Conservation (phyloP, 1,140 invertebrate genomes). For the Bombyx mori region DNA sequence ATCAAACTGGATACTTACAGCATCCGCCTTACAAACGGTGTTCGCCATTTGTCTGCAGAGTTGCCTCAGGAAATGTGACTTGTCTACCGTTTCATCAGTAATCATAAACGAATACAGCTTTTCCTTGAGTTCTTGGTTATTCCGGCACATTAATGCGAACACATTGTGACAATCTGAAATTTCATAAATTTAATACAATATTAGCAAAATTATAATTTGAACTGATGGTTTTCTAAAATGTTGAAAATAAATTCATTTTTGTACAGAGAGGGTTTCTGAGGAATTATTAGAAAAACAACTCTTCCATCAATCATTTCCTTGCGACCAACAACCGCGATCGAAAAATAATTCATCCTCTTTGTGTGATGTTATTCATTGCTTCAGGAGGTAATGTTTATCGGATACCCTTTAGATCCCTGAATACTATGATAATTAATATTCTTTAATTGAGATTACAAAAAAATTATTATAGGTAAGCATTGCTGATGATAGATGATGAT, state of each 20-base stretch:
- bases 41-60: slow-evolving; percentile 92
- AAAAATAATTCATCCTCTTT: too few relatives aligned
- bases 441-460: too few relatives aligned
- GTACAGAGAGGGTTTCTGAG: too few relatives aligned
- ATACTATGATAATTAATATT: too few relatives aligned
- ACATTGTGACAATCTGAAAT: slow-evolving; percentile 86
- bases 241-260: not conserved
- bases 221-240: not conserved
- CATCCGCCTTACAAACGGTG: slow-evolving; percentile 86
- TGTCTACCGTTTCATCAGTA: slow-evolving; percentile 84
- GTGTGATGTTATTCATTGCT: too few relatives aligned
- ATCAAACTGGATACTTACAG: slow-evolving; percentile 71
- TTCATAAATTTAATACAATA: not conserved
- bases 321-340: too few relatives aligned
- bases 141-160: slow-evolving; percentile 89
- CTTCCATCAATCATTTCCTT: too few relatives aligned
- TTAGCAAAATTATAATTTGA: not conserved
- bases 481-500: too few relatives aligned
- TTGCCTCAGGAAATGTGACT: slow-evolving; percentile 83
- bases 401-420: too few relatives aligned
- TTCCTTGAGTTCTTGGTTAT: slow-evolving; percentile 88
- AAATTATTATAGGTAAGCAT: too few relatives aligned
- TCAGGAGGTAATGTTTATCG: too few relatives aligned
- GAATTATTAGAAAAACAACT: too few relatives aligned
- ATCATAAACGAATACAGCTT: slow-evolving; percentile 90